A percentile compares a stretch with the other conserved stretches of the same genome.
These are phyloP conservation scores for Drosophila flavopinicola DNA, from an alignment of 2,888 invertebrate species.

Conservation along the genomic window DNA sequence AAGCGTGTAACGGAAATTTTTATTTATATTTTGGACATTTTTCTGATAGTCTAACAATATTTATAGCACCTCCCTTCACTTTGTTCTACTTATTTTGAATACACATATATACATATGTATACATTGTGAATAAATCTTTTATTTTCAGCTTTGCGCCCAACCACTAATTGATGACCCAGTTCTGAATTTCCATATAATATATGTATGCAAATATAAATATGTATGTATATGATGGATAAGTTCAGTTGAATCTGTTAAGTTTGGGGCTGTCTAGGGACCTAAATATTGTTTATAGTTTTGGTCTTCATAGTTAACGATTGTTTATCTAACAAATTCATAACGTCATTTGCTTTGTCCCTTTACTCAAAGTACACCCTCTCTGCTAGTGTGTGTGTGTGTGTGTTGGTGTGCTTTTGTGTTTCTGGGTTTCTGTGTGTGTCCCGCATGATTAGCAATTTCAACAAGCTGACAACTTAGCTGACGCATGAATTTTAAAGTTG, in stretches of 20 bases:
- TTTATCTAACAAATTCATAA: constrained; percentile 61
- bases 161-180: constrained; percentile 56
- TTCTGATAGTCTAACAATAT: background rate
- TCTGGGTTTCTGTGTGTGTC: constrained; percentile 8
- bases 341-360: constrained; percentile 39
- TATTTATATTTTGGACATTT: background rate
- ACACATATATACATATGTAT: background rate
- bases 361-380: constrained; percentile 11
- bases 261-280: constrained; percentile 26
- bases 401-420: background rate
- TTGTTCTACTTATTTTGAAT: background rate
- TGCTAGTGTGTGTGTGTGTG: constrained; percentile 6
- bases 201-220: background rate
- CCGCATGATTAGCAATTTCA: constrained; percentile 70
- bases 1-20: too few relatives aligned
- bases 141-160: background rate
- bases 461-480: constrained; percentile 71
- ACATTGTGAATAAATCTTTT: constrained; percentile 4
- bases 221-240: constrained; percentile 2
- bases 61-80: background rate
- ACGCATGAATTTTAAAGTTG: constrained; percentile 64
- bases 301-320: constrained; percentile 38
- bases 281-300: constrained; percentile 44
- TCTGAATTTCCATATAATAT: constrained; percentile 3
- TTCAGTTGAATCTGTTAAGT: constrained; percentile 29